Conservation (phyloP, 2,797 vertebrate genomes). For the Orientallactaga sibirica region DNA sequence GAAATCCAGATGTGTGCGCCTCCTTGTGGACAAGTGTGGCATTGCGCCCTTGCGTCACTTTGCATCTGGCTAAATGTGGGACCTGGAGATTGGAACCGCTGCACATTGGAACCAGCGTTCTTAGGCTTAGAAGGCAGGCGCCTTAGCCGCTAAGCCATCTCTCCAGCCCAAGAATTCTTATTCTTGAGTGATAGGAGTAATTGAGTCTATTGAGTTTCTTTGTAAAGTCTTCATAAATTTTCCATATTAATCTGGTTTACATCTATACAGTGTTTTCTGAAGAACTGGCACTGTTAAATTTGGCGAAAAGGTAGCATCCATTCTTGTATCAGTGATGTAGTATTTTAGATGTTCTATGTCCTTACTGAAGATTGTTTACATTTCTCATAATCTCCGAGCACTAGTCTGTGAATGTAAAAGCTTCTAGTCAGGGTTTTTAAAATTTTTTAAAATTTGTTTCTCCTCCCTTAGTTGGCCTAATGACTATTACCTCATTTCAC, state of each 20-base stretch:
- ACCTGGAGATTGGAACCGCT: too few species aligned
- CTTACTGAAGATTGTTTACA: background rate
- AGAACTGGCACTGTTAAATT: background rate
- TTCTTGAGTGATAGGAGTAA: background rate
- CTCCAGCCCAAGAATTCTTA: background rate
- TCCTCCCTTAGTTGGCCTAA: conserved; percentile 16
- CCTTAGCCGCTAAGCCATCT: too few species aligned
- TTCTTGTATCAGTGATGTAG: background rate
- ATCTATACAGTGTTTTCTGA: background rate
- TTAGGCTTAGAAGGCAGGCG: too few species aligned
- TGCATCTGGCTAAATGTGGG: too few species aligned
- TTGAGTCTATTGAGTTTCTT: background rate
- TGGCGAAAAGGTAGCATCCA: background rate
- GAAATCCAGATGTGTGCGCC: too few species aligned
- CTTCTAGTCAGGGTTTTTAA: conserved; percentile 20
- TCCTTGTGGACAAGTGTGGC: too few species aligned
- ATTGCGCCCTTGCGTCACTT: too few species aligned
- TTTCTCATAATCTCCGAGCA: background rate
- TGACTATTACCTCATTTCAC: conserved; percentile 56
- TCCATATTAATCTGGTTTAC: background rate
- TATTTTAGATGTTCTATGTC: background rate
- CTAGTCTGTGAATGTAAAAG: background rate
- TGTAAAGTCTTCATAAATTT: conserved; percentile 38
- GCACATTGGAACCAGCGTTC: too few species aligned
- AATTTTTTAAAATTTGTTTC: too few species aligned